phyloP scores from a whole-genome alignment of 1,140 invertebrate species.

The Drosophila triauraria region DNA sequence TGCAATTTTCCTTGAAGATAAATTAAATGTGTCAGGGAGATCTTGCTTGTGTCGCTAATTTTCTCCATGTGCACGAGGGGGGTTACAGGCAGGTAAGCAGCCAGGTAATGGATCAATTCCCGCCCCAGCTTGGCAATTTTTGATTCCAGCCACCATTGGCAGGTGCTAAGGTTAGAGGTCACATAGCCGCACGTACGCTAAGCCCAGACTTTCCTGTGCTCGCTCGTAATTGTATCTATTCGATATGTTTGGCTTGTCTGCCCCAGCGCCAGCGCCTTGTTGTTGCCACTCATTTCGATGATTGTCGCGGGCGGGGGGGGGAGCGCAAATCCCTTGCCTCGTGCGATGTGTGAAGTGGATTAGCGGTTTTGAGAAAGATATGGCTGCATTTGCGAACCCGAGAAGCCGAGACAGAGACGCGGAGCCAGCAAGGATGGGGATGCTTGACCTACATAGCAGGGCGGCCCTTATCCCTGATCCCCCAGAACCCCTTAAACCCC shows the following conservation, averaged over 20 bases:
- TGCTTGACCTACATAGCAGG: constrained; percentile 47
- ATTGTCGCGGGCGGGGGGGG: constrained; percentile 12
- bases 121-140: constrained; percentile 34
- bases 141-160: constrained; percentile 21
- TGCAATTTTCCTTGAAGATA: neutral
- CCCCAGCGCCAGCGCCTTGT: neutral
- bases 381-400: constrained; percentile 11
- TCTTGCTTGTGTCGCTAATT: neutral
- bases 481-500: neutral
- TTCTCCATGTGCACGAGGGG: neutral
- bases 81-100: constrained; percentile 17
- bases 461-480: neutral
- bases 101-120: constrained; percentile 49
- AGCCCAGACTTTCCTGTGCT: constrained; percentile 28
- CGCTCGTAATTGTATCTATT: constrained; percentile 28
- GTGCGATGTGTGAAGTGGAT: constrained; percentile 40
- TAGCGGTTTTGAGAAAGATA: constrained; percentile 33
- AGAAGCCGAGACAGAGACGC: neutral
- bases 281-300: constrained; percentile 33
- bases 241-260: constrained; percentile 39
- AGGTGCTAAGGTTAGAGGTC: constrained; percentile 33
- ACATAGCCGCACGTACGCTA: constrained; percentile 17
- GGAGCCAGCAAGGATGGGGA: constrained; percentile 4
- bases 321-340: neutral
- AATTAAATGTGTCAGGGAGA: neutral